Conservation (phyloP, 2,888 invertebrate species). For the Meloe dianella region DNA sequence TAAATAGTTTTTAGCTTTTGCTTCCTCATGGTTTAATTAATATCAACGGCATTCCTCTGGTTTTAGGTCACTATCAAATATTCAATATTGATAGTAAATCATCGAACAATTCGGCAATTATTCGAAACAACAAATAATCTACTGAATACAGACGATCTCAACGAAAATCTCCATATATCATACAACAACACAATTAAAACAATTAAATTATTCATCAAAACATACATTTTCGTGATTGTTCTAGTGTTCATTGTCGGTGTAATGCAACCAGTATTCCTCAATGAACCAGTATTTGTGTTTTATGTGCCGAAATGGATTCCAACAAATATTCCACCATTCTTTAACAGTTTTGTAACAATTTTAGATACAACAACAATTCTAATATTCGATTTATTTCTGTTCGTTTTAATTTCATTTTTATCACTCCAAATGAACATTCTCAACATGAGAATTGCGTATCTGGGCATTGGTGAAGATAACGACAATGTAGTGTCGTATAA, state of each 20-base stretch:
- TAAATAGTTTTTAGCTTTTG: no score
- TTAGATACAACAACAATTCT: neutral
- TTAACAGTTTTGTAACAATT: neutral
- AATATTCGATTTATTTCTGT: neutral
- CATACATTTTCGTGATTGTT: neutral
- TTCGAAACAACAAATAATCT: neutral
- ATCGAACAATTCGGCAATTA: neutral
- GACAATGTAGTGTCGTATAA: neutral
- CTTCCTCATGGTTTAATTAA: neutral
- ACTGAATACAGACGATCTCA: neutral
- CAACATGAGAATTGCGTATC: neutral
- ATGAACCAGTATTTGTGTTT: neutral
- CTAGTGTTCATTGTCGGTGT: neutral
- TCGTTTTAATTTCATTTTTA: neutral
- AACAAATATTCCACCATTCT: neutral
- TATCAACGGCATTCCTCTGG: no score
- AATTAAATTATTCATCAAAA: neutral
- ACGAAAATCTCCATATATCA: neutral
- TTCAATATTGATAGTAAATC: neutral
- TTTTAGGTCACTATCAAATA: neutral
- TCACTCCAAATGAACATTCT: neutral
- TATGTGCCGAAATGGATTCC: neutral
- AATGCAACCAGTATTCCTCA: neutral
- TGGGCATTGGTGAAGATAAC: neutral
- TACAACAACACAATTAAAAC: neutral